Evolutionary conservation across 2,888 invertebrate genomes (phyloP), one percentile per base, ranked within the genome.

Genomic region (Ophion obscuratus): DNA sequence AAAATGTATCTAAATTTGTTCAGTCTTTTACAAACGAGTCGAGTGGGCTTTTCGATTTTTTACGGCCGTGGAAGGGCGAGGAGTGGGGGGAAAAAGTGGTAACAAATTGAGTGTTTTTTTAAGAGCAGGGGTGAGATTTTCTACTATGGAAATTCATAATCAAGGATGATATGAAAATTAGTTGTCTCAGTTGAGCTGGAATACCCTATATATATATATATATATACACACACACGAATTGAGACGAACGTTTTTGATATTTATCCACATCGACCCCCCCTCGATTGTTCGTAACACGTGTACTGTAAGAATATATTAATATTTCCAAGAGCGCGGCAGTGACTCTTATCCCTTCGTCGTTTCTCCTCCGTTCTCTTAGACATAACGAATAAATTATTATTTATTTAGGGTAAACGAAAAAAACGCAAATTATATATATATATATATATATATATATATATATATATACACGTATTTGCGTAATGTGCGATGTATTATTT

Each of bases 351-450:
- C 64, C 80, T 79, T 53, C 31, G 53, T 61, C 67, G 20, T 59
- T 68, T 57, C 57, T 57, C 80, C 77, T 82, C 74, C 87, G 82
- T 87, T 84, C 79, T 81, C 66, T 59, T 88, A 89, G 88, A 78
- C 84, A 81, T 88, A 88, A 79, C 87, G 83, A 83, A 82, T 92
- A 92, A 92, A 91, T 91, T 92, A 92, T 92, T 92, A 92, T 92
- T 92, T 92, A 92, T 91, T 92, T 86, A 87, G 89, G 81, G 80
- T 78, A 68, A 86, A 67, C 81, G 61, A 88, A 75, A 87, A 89
- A 88, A 88, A 88, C 31, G 10, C 44, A 24, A 47, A 17, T 20
- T 24, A 10, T 20, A 57, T 85, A 79, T 82, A 81, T 75, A 62
- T 74, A 86, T 73, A 81, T 78, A 79, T 84, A 84, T 53, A 11